Base-by-base conservation (phyloP, 2,113 vertebrate species). In the Datnioides undecimradiatus region DNA sequence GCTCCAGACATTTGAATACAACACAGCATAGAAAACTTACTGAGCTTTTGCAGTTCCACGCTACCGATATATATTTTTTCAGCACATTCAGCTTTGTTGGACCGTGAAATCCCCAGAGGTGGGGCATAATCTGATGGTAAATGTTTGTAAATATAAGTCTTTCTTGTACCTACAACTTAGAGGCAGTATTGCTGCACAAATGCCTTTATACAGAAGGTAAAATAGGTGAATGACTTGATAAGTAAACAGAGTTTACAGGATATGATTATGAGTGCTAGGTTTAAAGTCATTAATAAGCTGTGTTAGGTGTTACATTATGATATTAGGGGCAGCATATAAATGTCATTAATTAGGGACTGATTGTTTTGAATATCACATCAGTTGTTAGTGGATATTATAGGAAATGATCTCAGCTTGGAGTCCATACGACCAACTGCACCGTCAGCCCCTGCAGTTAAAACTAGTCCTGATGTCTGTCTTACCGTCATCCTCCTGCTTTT, bases 271-370 rank as follows among this genome's bases (percentile, higher is more conserved):
- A 71, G n/a, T 68, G 54, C 54, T 19, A 60, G 62, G 54, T 45
- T 43, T 51, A 10, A 58, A 73, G 60, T 49, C 21, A 65, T 72
- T 41, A 66, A 27, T 66, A 21, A 59, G 43, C 59, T 23, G 19
- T 14, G 49, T 25, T 66, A 5, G 27, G 52, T 52, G 33, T 40
- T 31, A 31, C 49, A 57, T 71, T 64, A 65, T 64, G 21, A 54
- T 9, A 70, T 51, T 10, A 46, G 21, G 13, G 29, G 60, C 33
- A 29, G 29, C 12, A 36, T 34, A 36, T 62, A 31, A 29, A 29
- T 65, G 34, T 58, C 27, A 67, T 43, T 11, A 34, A 66, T 58
- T 16, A 16, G 33, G 23, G 41, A 31, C 49, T 27, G 6, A 27
- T n/a, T 31, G 63, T n/a, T 49, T 72, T 6, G 34, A 63, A 29